Evolutionary conservation across 1,140 invertebrate genomes (phyloP), one percentile per base, ranked within the genome.

Genomic region (Neelides sp.): DNA sequence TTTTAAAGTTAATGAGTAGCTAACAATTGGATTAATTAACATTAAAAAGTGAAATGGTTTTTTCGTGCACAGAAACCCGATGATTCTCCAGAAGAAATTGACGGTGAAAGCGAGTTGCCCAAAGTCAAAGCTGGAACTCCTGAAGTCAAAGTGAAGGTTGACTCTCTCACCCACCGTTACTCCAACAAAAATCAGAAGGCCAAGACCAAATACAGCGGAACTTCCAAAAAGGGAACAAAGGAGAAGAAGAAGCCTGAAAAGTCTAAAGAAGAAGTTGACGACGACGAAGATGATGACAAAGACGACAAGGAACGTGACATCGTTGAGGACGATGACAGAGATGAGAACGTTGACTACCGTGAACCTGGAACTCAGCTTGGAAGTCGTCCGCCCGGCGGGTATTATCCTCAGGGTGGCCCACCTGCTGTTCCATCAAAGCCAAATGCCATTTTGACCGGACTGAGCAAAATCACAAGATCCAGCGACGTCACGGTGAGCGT

Each of bases 371-470:
- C n/a, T n/a, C n/a, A n/a, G 17, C 5, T 40, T 8, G 5, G 17
- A 8, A 40, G 17, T 40, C 17, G 17, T 7, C 17, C 17, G 37
- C 37, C 10, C 26, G 44, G 44, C n/a, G 50, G 50, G 22, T 49
- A 50, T 41, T 60, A 60, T 27, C 54, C 54, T 23, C 52, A 44
- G 13, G 55, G 55, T 23, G 58, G 58, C 43, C 58, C 54, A 32
- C 56, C 56, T 4, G 56, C 52, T 28, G 41, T 57, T 17, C 58
- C 55, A 40, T 50, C 53, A 3, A 60, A 60, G 30, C 58, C 58
- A 3, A 60, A 60, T 40, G 58, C 58, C n/a, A 34, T 51, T n/a
- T 32, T 60, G 40, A 52, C 48, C 13, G 58, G 58, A 24, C 35
- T 60, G 52, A 57, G 52, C 30, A 54, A 53, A 27, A 60, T 60